Evolutionary conservation across 2,888 invertebrate genomes (phyloP).

Genomic region (Cataglyphis livida): DNA sequence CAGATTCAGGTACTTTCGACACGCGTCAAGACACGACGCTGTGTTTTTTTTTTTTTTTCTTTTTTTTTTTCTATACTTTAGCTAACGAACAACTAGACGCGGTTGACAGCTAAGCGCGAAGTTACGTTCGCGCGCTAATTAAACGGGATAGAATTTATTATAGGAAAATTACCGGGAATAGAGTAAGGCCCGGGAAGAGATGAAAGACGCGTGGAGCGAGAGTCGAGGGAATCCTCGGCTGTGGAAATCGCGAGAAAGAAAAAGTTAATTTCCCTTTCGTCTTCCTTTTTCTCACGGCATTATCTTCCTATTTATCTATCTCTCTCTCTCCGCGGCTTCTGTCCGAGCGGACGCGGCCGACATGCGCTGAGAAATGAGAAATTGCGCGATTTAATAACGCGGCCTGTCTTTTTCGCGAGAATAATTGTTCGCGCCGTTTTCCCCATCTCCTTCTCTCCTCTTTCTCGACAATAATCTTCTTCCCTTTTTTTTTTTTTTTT

Average conservation of each 20-base stretch:
- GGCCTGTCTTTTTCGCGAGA: conserved; percentile 60
- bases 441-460: conserved; percentile 6
- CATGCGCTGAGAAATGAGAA: conserved; percentile 59
- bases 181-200: conserved; percentile 1
- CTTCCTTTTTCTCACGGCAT: conserved; percentile 47
- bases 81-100: background rate
- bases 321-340: conserved; percentile 50
- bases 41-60: too few relatives aligned
- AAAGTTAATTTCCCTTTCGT: conserved; percentile 64
- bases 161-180: conserved; percentile 20
- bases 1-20: background rate
- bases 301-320: conserved; percentile 67
- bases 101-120: background rate
- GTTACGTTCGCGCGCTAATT: conserved; percentile 15
- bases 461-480: conserved; percentile 49
- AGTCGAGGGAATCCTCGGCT: conserved; percentile 18
- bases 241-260: conserved; percentile 54
- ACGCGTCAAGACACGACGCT: background rate
- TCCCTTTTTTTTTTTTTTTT: conserved; percentile 4
- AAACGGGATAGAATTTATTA: conserved; percentile 33
- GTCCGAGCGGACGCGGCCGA: conserved; percentile 45
- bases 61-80: background rate
- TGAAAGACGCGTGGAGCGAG: conserved; percentile 13
- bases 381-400: conserved; percentile 70
- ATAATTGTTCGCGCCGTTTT: conserved; percentile 63